Evolutionary conservation across 2,797 vertebrate genomes (phyloP), one percentile per base, ranked within the genome.

Genomic region (Ctenochaetus hawaiiensis): DNA sequence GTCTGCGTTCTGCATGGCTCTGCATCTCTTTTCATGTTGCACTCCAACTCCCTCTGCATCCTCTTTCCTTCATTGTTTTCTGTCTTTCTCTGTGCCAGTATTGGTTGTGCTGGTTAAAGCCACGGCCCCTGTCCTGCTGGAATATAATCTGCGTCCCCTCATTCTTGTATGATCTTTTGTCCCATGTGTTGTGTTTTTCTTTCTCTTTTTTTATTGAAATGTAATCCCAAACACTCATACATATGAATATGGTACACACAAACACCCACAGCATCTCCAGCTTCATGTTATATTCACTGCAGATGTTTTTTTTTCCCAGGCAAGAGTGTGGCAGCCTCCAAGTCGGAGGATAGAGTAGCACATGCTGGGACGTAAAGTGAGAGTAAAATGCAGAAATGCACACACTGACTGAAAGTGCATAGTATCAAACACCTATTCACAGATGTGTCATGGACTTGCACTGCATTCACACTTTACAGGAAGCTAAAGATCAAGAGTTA

Each of bases 71-170:
- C 72, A 45, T 78, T 67, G 75, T 80, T 58, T 79, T 52, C 39
- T 34, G 1, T 67, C 47, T 57, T 37, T 49, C 10, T 47, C 51
- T 1, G 34, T 65, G 61, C 48, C 72, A 63, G 45, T 53, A 44
- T 80, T 74, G 30, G 59, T 78, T 78, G 34, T 68, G 57, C 67
- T 57, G 49, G 54, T 71, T 76, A 26, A 67, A 83, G 64, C 76
- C n/a, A 2, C 49, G 18, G 22, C 65, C 34, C 13, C 1, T 14
- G 34, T 37, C 56, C 44, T 51, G 18, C 2, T 49, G 57, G 69
- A 70, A 64, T 49, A 71, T 64, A 66, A 71, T 79, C 39, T 49
- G 56, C 51, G 3, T 22, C 20, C 59, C 49, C n/a, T 77, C 45
- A 14, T 67, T 54, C 34, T 34, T 34, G 30, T 34, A 34, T 34